Base-by-base conservation (phyloP, 2,113 vertebrate genomes). In the Hiodon alosoides region DNA sequence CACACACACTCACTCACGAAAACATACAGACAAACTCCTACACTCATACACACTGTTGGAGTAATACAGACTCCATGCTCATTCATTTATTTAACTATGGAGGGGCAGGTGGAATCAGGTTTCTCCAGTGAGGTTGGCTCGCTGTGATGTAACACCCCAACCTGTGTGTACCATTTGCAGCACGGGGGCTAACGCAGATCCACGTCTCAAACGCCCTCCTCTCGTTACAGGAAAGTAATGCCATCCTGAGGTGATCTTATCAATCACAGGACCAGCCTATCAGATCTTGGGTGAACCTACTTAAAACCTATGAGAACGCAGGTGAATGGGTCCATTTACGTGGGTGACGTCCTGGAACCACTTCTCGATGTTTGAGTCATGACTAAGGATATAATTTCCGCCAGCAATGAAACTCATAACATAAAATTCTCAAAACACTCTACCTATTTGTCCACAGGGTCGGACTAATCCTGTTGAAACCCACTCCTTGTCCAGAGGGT, bases 51-150 rank as follows among this genome's bases (percentile, higher is more conserved):
- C 55, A 72, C 31, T 5, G 17, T 51, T 66, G 72, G 67, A 69
- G 69, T 61, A 79, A 70, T 77, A 77, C 71, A 47, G 75, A 80
- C 75, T 78, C 74, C 46, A 59, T 58, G 51, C 73, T 81, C 79
- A 79, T 81, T 80, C 80, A 83, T 81, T 75, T 80, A 82, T 82
- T 81, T 78, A 82, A 69, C 74, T 77, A 77, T 73, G 76, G 79
- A 82, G 80, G 73, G 65, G 6, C 73, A 72, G 1, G 55, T 67
- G 53, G 69, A 77, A 75, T 81, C 73, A 73, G 64, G 67, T 81
- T 81, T 76, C 77, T 51, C 70, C 79, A 80, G 9, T 57, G 69
- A 7, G 46, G 51, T 17, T 46, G 31, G 61, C 61, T 64, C 31
- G 16, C 16, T 16, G 61, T 66, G 64, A 66, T 66, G 64, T 17